Base-by-base conservation (phyloP, 2,113 vertebrate genomes). In the Grammomys surdaster region DNA sequence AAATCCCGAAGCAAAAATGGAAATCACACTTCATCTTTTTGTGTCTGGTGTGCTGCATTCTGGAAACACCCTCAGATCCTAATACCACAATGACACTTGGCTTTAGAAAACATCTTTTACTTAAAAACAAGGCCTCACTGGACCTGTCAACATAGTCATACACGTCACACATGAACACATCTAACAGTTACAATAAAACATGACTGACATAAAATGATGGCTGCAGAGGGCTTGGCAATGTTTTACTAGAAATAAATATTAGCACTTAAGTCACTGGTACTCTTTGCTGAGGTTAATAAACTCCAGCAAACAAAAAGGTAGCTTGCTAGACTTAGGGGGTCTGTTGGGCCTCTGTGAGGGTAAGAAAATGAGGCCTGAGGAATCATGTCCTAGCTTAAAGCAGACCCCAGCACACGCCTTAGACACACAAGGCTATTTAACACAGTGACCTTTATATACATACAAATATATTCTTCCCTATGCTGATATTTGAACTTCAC, bases 91-190 rank as follows among this genome's bases (percentile, higher is more conserved):
- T 95, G 51, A 97, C 84, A 89, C 11, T 54, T 96, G 92, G n/a
- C 98, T 96, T 97, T 98, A 97, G 97, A 98, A 98, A 97, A 98
- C 86, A 60, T 36, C 2, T 97, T 98, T 98, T 98, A 98, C 97
- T 98, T 98, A 97, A 92, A 98, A 98, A 98, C 98, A 95, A 75
- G 58, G 89, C 67, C 77, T 96, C 24, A 95, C 89, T 72, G 95
- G 92, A 73, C 67, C 91, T 95, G 46, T 89, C 90, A 92, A 95
- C 86, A 97, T 96, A 80, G 76, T 80, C 97, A 84, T 92, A n/a
- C 69, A 43, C 77, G 54, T 90, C 82, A 70, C 40, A 43, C 12
- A 60, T 5, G 75, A 93, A 70, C 80, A 90, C 73, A 46, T 14
- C 33, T 69, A 87, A 51, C 24, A 36, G 11, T 77, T 69, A 91